Evolutionary conservation across 1,140 invertebrate species (phyloP), one percentile per base, ranked within the genome.

Genomic region (Drosophila suzukii): DNA sequence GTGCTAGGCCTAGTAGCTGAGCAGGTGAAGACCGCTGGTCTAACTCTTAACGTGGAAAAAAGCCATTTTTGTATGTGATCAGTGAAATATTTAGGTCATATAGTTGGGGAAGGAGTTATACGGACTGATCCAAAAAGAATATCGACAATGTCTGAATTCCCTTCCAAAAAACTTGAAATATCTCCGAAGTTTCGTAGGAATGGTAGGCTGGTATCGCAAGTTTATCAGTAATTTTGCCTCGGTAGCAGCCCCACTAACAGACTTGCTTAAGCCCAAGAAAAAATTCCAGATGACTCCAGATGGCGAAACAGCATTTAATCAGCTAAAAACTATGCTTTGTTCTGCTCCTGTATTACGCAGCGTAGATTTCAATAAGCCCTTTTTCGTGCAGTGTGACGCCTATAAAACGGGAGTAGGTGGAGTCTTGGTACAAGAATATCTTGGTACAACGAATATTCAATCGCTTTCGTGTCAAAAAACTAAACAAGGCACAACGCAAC

Each of bases 281-380:
- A 44, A 44, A 20, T 44, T 20, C 15, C 10, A 44, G 43, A 44
- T 44, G 43, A 44, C 43, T 20, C 43, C 43, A 44, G 43, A 44
- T 20, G 43, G 43, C 17, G 43, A 44, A 17, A 17, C 15, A 44
- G 43, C 15, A 44, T 20, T 44, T 20, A 20, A 44, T 44, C 43
- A 44, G 43, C 15, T 11, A 5, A 44, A 44, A 20, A 44, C 8
- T 20, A 44, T 36, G 17, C 43, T 44, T 6, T 10, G 43, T 11
- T 44, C 17, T 20, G 43, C 43, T 15, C 41, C 41, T 15, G 15
- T 17, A 8, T 7, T 43, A 15, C n/a, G 41, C 41, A 43, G n/a
- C n/a, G 17, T 8, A 20, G 10, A 44, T 44, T 44, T 44, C 17
- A 44, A 20, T 11, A 43, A 43, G n/a, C 6, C 15, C 5, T 43